Base-by-base conservation (phyloP, 2,113 vertebrate genomes). In the Oryzias javanicus region DNA sequence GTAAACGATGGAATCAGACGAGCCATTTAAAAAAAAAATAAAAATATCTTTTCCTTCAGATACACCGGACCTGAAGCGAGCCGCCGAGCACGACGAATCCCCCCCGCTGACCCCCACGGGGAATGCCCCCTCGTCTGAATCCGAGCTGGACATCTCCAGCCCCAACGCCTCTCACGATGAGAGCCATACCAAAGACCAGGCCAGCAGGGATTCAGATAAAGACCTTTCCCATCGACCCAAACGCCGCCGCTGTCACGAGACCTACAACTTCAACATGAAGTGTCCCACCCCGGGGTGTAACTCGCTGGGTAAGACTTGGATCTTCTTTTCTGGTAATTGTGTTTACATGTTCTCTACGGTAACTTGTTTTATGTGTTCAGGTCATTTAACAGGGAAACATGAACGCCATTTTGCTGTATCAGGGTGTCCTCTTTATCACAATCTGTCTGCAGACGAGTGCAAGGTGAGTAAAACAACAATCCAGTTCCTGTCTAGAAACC, bases 181-280 rank as follows among this genome's bases (percentile, higher is more conserved):
- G 88, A 95, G 96, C 84, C 85, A 94, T 60, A 89, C 95, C 75
- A 98, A 98, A 90, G 97, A 98, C 83, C 87, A 94, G 83, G 93
- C 93, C 69, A 89, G 91, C 83, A 94, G 98, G 88, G 97, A 98
- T 86, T 98, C 95, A 0, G 96, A 96, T 76, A 98, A 98, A 10
- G 96, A 99, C 84, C 93, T 97, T 1, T 96, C 97, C 24, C 95
- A 98, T 78, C 91, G 97, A 18, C 97, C 97, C 50, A 99, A 99
- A 68, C 94, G 97, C 4, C 94, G 97, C 14, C 96, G 97, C 65
- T 99, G 98, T 86, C 97, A 98, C 0, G 97, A 99, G 81, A 99
- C 97, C 78, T 99, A 99, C 90, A 99, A 98, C 84, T 99, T 99
- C 81, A 99, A 99, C 83, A 98, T 98, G 96, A 99, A 98, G 69